phyloP scores from a whole-genome alignment of 2,888 invertebrate genomes.

The Heliconius sara region DNA sequence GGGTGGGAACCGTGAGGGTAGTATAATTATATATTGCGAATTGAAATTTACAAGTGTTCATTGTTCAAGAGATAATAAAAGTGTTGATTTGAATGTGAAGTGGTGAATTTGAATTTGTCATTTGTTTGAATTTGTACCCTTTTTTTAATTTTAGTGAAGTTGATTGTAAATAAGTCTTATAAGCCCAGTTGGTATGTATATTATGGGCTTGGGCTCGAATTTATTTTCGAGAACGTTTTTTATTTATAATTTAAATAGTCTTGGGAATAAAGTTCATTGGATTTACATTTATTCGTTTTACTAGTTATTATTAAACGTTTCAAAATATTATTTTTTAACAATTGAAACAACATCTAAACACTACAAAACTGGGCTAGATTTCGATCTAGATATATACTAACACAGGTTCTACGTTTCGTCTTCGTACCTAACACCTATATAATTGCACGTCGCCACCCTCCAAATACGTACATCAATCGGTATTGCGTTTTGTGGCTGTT shows the following conservation, averaged over 20 bases:
- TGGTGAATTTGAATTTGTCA: neutral
- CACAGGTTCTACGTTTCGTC: neutral
- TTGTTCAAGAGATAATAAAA: slow-evolving; percentile 13
- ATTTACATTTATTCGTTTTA: too few relatives aligned
- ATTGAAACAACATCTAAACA: too few relatives aligned
- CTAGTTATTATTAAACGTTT: too few relatives aligned
- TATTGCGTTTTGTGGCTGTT: slow-evolving; percentile 26
- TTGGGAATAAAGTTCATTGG: too few relatives aligned
- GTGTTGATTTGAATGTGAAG: slow-evolving; percentile 7
- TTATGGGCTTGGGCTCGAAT: too few relatives aligned
- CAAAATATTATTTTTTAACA: too few relatives aligned
- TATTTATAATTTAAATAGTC: too few relatives aligned
- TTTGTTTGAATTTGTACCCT: neutral
- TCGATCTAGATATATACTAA: neutral
- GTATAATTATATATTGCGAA: slow-evolving; percentile 37
- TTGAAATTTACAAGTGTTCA: slow-evolving; percentile 33
- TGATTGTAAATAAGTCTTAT: neutral
- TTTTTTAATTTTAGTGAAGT: neutral
- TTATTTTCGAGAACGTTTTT: too few relatives aligned
- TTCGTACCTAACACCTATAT: slow-evolving; percentile 4
- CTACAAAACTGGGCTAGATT: neutral
- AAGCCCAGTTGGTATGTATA: neutral
- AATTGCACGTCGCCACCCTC: slow-evolving; percentile 12
- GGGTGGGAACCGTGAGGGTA: slow-evolving; percentile 24
- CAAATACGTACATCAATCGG: slow-evolving; percentile 23